phyloP scores from a whole-genome alignment of 2,113 vertebrate species.

The Nannospalax galili region DNA sequence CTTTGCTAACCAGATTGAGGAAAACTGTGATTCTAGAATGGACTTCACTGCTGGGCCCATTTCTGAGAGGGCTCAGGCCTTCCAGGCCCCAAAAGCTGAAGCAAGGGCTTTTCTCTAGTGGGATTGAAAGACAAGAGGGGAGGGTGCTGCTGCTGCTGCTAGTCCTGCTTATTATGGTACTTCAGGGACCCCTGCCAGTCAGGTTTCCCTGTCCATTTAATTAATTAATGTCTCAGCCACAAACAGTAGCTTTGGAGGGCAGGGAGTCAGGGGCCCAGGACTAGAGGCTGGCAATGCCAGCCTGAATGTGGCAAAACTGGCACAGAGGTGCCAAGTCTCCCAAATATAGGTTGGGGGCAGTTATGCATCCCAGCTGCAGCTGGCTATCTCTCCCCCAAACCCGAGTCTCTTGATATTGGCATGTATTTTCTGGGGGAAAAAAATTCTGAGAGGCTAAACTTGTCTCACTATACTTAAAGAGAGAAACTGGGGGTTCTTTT shows the following conservation, averaged over 20 bases:
- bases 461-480: conserved; percentile 24
- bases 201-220: not conserved
- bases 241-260: not conserved
- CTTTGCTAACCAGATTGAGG: not conserved
- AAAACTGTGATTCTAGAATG: not conserved
- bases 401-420: not conserved
- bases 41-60: not conserved
- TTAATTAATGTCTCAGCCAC: not conserved
- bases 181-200: not conserved
- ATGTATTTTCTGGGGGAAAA: not conserved
- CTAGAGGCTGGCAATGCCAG: not conserved
- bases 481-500: not conserved
- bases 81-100: not conserved
- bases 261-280: not conserved
- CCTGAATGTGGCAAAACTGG: not conserved
- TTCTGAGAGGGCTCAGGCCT: no score
- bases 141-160: not conserved
- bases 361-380: not conserved
- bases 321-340: not conserved
- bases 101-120: not conserved
- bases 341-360: not conserved
- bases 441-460: not conserved
- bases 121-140: not conserved
- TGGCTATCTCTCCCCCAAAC: not conserved
- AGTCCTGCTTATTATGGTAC: not conserved